Conservation (phyloP, 2,113 vertebrate genomes). For the Riparia riparia region DNA sequence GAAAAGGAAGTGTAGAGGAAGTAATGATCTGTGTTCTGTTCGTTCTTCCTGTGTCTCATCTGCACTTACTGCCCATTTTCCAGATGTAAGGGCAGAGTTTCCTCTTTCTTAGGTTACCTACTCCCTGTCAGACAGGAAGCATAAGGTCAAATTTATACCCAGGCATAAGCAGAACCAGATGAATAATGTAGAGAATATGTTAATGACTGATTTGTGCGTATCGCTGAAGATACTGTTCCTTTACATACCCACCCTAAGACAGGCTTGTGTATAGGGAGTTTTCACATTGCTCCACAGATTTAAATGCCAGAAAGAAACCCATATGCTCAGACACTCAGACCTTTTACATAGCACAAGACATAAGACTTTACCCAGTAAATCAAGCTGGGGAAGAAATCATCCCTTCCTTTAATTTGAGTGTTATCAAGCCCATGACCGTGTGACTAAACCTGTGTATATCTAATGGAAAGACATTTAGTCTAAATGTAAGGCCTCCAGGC, state of each 20-base stretch:
- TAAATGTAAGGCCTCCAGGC: slow-evolving; percentile 52
- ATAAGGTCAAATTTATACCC: neutral
- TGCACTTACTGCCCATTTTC: neutral
- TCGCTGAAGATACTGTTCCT: neutral
- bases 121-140: neutral
- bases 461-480: slow-evolving; percentile 31
- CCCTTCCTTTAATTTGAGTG: neutral
- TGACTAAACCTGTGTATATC: slow-evolving; percentile 10
- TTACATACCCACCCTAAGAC: neutral
- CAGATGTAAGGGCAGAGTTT: neutral
- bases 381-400: neutral
- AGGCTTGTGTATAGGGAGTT: neutral
- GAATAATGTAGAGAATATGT: neutral
- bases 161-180: neutral
- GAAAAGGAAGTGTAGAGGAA: neutral
- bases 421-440: neutral
- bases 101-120: neutral
- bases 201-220: neutral
- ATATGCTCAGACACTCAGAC: neutral
- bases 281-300: neutral
- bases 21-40: neutral
- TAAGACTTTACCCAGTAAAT: neutral
- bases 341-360: neutral
- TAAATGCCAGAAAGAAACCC: neutral
- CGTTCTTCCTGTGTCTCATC: neutral